Base-by-base conservation (phyloP, 2,888 invertebrate species). In the Deroplatys truncata region DNA sequence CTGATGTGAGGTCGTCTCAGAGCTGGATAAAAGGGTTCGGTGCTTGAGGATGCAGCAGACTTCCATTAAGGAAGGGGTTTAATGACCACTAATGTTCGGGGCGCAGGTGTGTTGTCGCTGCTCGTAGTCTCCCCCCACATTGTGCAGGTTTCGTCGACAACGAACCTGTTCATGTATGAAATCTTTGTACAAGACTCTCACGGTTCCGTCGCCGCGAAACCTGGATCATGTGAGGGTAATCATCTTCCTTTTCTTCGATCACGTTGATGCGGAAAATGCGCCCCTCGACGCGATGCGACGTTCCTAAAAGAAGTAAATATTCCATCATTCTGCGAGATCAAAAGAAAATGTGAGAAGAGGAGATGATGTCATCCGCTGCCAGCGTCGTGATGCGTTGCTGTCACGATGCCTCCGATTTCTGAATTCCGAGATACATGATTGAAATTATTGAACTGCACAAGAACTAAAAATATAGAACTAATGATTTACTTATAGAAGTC, bases 61-160 rank as follows among this genome's bases (percentile, higher is more conserved):
- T 16, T 20, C 15, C 20, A 56, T 15, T 56, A 9, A 16, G 56
- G 56, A 20, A 72, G 56, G 25, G 56, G 56, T 72, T 72, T 72
- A 72, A 72, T 72, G 56, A 72, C 56, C 56, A 72, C 56, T 72
- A 72, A 20, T 72, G 56, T 72, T 20, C 56, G 56, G 20, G 56
- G 2, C 56, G 56, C 56, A 72, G 56, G 56, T 72, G 56, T 56
- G 56, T 56, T 56, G 49, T 10, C 49, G 56, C 56, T 56, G 56
- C 56, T 72, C 56, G 56, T 7, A 72, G 89, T 16, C 29, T 86
- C 84, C 92, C 95, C 95, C 95, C 43, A 96, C 96, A 96, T 96
- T 96, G 96, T 97, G 97, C 97, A 98, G 97, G 97, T 98, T 98
- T 98, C 97, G 97, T 97, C 97, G 97, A 98, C 97, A 98, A 98